phyloP scores from a whole-genome alignment of 1,140 invertebrate genomes.

The Cotesia glomerata region DNA sequence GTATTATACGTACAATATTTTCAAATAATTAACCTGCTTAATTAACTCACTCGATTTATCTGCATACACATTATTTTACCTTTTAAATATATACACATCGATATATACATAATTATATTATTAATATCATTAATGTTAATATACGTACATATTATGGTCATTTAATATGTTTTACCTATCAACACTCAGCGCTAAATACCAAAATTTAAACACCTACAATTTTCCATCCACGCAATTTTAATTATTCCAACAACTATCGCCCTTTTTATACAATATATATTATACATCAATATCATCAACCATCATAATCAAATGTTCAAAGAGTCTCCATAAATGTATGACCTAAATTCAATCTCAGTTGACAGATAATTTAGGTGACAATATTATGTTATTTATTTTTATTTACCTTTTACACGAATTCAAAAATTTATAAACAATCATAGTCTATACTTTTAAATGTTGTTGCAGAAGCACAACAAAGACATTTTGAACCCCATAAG shows the following conservation, averaged over 20 bases:
- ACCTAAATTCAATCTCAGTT: background rate
- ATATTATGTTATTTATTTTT: background rate
- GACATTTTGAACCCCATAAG: background rate
- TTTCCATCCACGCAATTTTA: slow-evolving; percentile 8
- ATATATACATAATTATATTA: slow-evolving; percentile 5
- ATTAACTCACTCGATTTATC: slow-evolving; percentile 19
- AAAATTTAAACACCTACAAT: slow-evolving; percentile 10
- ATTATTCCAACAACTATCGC: background rate
- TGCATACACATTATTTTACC: slow-evolving; percentile 7
- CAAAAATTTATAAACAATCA: background rate
- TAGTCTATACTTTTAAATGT: background rate
- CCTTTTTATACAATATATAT: background rate
- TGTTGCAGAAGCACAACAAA: slow-evolving; percentile 1
- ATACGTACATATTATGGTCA: slow-evolving; percentile 57
- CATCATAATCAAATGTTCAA: background rate
- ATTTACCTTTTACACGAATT: background rate
- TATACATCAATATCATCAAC: background rate
- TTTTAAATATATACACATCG: slow-evolving; percentile 6
- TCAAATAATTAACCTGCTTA: slow-evolving; percentile 21
- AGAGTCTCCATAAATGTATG: background rate
- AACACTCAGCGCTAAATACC: background rate
- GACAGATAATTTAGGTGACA: background rate
- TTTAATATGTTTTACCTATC: slow-evolving; percentile 39
- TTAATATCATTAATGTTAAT: slow-evolving; percentile 50
- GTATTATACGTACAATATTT: slow-evolving; percentile 44